Base-by-base conservation (phyloP, 2,113 vertebrate species). In the Hypanus sabinus region DNA sequence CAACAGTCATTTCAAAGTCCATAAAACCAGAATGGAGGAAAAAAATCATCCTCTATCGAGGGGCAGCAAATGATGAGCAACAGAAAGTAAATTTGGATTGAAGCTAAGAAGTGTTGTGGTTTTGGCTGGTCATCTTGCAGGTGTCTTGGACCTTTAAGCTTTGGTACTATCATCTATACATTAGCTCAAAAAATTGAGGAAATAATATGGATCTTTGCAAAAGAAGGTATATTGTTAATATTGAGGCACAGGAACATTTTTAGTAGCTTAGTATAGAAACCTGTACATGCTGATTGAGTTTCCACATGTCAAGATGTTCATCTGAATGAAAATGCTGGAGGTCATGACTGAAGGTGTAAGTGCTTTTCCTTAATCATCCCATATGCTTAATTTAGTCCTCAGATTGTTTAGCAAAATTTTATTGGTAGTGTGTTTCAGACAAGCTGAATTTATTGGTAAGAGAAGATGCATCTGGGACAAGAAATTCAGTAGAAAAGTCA, bases 371-470 rank as follows among this genome's bases (percentile, higher is more conserved):
- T 68, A 91, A 91, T 9, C 16, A 70, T 7, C 20, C n/a, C n/a
- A 90, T 33, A 68, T 70, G 30, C 88, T 91, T 16, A 20, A 24
- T 87, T 85, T 87, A 55, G 20, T 27, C 46, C 60, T 91, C 62
- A 91, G 68, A 75, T 73, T 27, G 24, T 73, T 75, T 93, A 75
- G 22, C 22, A 92, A 92, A n/a, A 90, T 94, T 95, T 94, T 95
- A 95, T 12, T 95, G 95, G 94, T 90, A 99, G 99, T 96, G 96
- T 94, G 96, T 98, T 95, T 97, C 98, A 96, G 97, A 97, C 96
- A 97, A 96, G 95, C 96, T 99, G 60, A 97, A 98, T 94, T 94
- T 95, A 57, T 95, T 98, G 90, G 96, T 97, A 95, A 96, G 95
- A 95, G 95, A 95, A 94, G 95, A 96, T 85, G 95, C 94, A 0